Percentiles rank a stretch among this genome's conserved stretches.
Conservation (phyloP, 2,888 invertebrate genomes). For the Stegana nigrithorax region DNA sequence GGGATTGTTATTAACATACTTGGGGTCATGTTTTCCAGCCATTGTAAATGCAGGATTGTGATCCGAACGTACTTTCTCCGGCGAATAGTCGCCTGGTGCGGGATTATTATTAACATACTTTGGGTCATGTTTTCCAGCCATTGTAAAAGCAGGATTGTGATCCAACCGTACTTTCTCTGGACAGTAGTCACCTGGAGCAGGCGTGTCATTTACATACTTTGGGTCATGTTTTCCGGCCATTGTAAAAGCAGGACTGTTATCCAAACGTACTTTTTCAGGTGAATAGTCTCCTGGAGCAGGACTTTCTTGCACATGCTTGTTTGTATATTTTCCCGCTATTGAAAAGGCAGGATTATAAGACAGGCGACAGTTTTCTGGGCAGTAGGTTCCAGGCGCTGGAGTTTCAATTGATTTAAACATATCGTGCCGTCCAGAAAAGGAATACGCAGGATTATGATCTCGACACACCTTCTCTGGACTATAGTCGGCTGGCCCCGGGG, state of each 20-base stretch:
- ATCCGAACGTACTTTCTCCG: conserved; percentile 75
- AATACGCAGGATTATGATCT: conserved; percentile 65
- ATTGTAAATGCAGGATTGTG: conserved; percentile 72
- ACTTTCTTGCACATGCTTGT: conserved; percentile 44
- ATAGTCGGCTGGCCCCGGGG: conserved; percentile 72
- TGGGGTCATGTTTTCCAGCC: conserved; percentile 75
- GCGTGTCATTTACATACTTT: conserved; percentile 72
- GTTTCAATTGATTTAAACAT: conserved; percentile 64
- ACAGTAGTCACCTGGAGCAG: conserved; percentile 73
- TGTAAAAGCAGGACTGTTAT: conserved; percentile 72
- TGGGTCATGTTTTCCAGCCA: conserved; percentile 71
- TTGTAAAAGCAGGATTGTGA: conserved; percentile 72
- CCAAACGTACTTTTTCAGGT: conserved; percentile 70
- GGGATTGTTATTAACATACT: conserved; percentile 75
- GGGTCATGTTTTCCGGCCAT: conserved; percentile 74
- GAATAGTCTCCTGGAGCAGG: conserved; percentile 73
- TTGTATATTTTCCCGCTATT: conserved; percentile 62
- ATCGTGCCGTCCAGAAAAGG: conserved; percentile 69
- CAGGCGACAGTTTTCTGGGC: conserved; percentile 70
- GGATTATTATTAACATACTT: conserved; percentile 72
- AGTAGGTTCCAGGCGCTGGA: conserved; percentile 72
- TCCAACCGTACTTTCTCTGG: conserved; percentile 70
- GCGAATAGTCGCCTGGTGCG: conserved; percentile 75
- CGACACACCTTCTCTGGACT: conserved; percentile 69
- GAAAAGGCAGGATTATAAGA: conserved; percentile 69